Percentiles rank a stretch among this genome's conserved stretches.
These are phyloP conservation scores for Eilema sororculum DNA, from an alignment of 2,888 invertebrate genomes.

Conservation along the genomic window DNA sequence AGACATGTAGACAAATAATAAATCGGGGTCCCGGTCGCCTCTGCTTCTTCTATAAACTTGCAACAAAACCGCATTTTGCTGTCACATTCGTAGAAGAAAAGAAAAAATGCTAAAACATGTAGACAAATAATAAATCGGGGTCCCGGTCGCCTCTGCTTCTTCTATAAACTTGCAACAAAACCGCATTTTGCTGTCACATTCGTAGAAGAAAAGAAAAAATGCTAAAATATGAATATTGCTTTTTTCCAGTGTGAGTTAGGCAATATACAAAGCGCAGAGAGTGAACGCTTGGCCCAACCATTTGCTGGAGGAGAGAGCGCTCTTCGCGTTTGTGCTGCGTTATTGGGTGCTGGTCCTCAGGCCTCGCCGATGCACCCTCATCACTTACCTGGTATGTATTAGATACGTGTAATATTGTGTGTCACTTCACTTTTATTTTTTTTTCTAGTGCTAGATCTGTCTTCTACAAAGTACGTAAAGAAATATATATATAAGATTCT, in stretches of 20 bases:
- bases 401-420: not conserved
- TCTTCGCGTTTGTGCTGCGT: constrained; percentile 75
- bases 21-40: no score
- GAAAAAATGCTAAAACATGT: no score
- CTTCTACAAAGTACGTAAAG: no score
- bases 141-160: no score
- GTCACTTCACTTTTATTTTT: no score
- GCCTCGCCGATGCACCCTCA: constrained; percentile 79
- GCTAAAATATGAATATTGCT: not conserved
- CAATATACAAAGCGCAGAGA: constrained; percentile 73
- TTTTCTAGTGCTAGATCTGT: no score
- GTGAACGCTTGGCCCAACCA: constrained; percentile 72
- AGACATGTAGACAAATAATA: no score
- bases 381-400: constrained; percentile 72
- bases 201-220: not conserved
- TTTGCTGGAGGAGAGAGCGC: constrained; percentile 80
- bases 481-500: no score
- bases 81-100: not conserved
- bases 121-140: no score
- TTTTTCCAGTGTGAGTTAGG: constrained; percentile 71
- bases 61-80: not conserved
- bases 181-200: not conserved
- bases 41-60: no score
- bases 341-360: constrained; percentile 79
- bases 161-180: not conserved